Percentiles rank a stretch among this genome's conserved stretches.
These are phyloP conservation scores for Gymnopithys bicolor DNA, from an alignment of 2,797 vertebrate species.

Conservation along the genomic window DNA sequence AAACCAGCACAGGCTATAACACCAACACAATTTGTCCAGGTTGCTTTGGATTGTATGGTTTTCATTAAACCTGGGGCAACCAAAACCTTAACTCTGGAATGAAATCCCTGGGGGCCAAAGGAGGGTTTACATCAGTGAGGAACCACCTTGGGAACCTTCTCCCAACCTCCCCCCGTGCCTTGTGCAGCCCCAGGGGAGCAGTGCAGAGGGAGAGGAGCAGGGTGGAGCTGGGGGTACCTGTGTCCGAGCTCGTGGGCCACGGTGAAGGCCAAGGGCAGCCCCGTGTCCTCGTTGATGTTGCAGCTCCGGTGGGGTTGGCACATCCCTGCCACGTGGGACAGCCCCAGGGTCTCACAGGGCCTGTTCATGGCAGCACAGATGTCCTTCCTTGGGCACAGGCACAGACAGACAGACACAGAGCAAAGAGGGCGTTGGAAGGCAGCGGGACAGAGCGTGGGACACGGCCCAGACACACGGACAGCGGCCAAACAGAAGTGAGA, in stretches of 20 bases:
- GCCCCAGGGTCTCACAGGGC: constrained; percentile 95
- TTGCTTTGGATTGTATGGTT: neutral
- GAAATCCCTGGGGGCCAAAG: neutral
- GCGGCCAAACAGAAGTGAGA: constrained; percentile 23
- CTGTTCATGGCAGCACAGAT: constrained; percentile 90
- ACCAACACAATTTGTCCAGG: neutral
- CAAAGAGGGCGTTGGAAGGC: neutral
- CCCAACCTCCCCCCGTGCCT: neutral
- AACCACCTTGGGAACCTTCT: neutral
- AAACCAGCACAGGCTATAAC: neutral
- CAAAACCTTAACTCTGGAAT: neutral
- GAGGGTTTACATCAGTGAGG: neutral
- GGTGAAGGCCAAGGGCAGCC: constrained; percentile 93
- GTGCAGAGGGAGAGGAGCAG: neutral
- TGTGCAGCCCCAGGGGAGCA: neutral
- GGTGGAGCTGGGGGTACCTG: constrained; percentile 80
- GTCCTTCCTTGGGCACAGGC: constrained; percentile 85
- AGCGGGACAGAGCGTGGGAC: neutral
- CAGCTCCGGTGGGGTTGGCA: constrained; percentile 95
- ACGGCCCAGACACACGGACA: neutral
- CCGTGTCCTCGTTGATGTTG: constrained; percentile 95
- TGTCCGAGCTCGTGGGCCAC: constrained; percentile 96
- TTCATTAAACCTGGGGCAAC: neutral
- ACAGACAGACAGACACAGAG: neutral
- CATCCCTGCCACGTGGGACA: constrained; percentile 95